Base-by-base conservation (phyloP, 2,888 invertebrate species). In the Dinocampus coccinellae region DNA sequence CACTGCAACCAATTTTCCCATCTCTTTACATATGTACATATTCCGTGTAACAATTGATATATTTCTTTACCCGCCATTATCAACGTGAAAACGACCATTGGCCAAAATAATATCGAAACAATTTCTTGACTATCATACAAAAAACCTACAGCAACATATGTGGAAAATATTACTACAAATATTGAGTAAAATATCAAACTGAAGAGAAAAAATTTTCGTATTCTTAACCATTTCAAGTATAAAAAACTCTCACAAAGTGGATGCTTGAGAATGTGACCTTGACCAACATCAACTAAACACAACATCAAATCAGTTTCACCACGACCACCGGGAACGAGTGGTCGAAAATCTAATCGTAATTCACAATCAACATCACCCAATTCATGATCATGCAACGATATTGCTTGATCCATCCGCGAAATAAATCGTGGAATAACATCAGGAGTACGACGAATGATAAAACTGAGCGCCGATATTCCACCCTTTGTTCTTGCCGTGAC, bases 1-100 rank as follows among this genome's bases (percentile, higher is more conserved):
- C 94, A 92, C 83, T 95, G 95, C 61, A 95, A 88, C 92, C 93
- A 94, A 84, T 96, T 95, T 84, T 96, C 95, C 94, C 95, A 95
- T 76, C 94, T 92, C 77, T 91, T 90, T 2, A 93, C 90, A 79
- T 96, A 95, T n/a, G 90, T 90, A 29, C 89, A 90, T 87, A 93
- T 91, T 62, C 92, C 92, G 73, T 95, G 93, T 0, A 92, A 92
- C 74, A 95, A 90, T 89, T 95, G 94, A 82, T 94, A 94, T 66
- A 95, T 86, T 87, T 96, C 96, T 84, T 96, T 96, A 0, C 88
- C 88, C 73, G 93, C 81, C 60, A 94, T 89, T 70, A 92, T 88
- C 16, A 91, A 76, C 80, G 93, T 94, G 13, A 94, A 87, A 26
- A 91, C 81, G 0, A 94, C 87, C 55, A 94, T 83, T 0, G 81